These are phyloP conservation scores for Choreutis nemorana DNA, from an alignment of 2,888 invertebrate genomes.

Conservation along the genomic window DNA sequence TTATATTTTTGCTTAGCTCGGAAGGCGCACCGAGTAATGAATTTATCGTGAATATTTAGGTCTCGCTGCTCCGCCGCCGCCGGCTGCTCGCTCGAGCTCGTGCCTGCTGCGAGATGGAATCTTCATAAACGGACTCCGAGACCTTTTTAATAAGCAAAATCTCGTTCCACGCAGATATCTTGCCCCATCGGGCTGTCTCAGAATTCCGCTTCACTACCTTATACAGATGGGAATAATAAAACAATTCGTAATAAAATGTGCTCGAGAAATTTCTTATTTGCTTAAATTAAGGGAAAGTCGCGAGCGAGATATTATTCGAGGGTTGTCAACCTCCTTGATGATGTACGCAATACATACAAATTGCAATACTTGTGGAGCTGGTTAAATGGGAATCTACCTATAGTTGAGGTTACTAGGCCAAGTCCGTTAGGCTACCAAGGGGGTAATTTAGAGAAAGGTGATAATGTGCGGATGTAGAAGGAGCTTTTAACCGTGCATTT, in stretches of 20 bases:
- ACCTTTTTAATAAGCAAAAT: constrained; percentile 24
- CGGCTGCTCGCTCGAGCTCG: constrained; percentile 14
- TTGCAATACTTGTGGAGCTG: constrained; percentile 33
- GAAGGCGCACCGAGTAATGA: constrained; percentile 21
- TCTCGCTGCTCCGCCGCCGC: constrained; percentile 12
- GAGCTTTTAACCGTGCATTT: too few species aligned
- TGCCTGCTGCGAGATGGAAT: constrained; percentile 19
- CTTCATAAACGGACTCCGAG: constrained; percentile 20
- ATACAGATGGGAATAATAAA: constrained; percentile 22
- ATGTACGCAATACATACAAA: constrained; percentile 42
- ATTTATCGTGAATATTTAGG: constrained; percentile 24
- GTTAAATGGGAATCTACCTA: too few species aligned
- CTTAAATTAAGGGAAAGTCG: constrained; percentile 20
- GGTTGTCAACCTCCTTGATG: constrained; percentile 14
- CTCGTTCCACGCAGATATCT: constrained; percentile 12
- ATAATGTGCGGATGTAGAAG: constrained; percentile 24
- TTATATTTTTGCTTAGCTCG: constrained; percentile 34
- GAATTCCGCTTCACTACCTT: constrained; percentile 19
- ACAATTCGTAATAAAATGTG: constrained; percentile 25
- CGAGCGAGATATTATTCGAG: constrained; percentile 10
- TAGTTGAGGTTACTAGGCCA: constrained; percentile 19
- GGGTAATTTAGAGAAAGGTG: constrained; percentile 28
- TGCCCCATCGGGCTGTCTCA: constrained; percentile 14
- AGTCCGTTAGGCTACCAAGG: constrained; percentile 26
- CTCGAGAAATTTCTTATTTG: constrained; percentile 21